These are phyloP conservation scores for Cepphus grylle DNA, from an alignment of 2,113 vertebrate genomes.

Conservation along the genomic window DNA sequence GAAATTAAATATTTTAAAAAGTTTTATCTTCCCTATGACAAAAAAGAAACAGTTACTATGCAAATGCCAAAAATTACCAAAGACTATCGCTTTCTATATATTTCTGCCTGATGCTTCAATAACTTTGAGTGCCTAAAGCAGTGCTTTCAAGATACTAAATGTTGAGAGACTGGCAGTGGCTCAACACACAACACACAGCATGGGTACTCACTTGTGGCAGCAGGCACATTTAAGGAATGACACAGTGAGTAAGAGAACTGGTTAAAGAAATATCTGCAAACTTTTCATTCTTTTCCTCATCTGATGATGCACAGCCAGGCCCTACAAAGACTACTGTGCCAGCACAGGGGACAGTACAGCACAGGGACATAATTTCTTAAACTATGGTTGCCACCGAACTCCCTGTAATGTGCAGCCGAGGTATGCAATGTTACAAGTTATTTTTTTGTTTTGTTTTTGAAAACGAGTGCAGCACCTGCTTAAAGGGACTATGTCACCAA, in stretches of 20 bases:
- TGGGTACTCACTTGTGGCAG: background rate
- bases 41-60: background rate
- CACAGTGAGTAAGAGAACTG: background rate
- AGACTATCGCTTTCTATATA: background rate
- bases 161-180: background rate
- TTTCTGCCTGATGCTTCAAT: background rate
- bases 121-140: background rate
- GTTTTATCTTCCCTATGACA: background rate
- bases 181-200: accelerated
- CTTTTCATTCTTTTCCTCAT: background rate
- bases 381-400: background rate
- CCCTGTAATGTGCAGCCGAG: background rate
- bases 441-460: background rate
- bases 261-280: background rate
- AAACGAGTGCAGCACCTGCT: background rate
- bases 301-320: background rate
- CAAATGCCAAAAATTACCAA: background rate
- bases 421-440: background rate
- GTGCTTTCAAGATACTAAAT: background rate
- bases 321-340: background rate
- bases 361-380: background rate
- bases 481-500: background rate
- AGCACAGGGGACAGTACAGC: background rate
- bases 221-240: background rate
- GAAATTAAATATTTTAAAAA: background rate